Evolutionary conservation across 2,888 invertebrate genomes (phyloP), one percentile per base, ranked within the genome.

Genomic region (Hirtodrosophila trivittata): DNA sequence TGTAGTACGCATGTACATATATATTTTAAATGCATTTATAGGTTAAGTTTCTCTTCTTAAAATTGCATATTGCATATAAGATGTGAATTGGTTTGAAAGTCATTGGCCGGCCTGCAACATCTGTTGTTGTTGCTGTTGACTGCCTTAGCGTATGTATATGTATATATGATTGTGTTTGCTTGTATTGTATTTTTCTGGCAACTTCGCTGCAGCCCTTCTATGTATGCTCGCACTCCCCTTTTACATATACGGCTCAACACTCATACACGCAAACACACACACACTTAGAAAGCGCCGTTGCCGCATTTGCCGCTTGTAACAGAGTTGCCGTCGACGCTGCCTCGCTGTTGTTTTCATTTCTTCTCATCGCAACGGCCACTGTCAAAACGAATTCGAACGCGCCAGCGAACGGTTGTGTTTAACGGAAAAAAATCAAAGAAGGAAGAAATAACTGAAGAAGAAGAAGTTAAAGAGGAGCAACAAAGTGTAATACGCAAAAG

Each of bases 321-420:
- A 54, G 41, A 12, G 46, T 39, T 26, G 37, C 10, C 47, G 56
- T 41, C 47, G 52, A 32, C 41, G 25, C 25, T 43, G 60, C 38
- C 57, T 55, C 43, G 46, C 42, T 33, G 59, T 39, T 72, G 66
- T 65, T 75, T 81, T 84, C 65, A 47, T 74, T 65, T 64, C 72
- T 74, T 64, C 58, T 54, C 66, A 45, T 59, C 56, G 57, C 71
- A 54, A 41, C 54, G 41, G 49, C 32, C 42, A 45, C 35, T 51
- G 71, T 87, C 65, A 87, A 87, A 87, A 75, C 75, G 74, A 67
- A 69, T 78, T 86, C 67, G 85, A 86, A 83, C 76, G 73, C 66
- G 66, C 32, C 51, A 78, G 76, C 52, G 85, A 81, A 74, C 86
- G 81, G 86, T 81, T 63, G 83, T 77, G 66, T 69, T 70, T 57